phyloP scores from a whole-genome alignment of 1,140 invertebrate genomes.

The Megathymus violae region DNA sequence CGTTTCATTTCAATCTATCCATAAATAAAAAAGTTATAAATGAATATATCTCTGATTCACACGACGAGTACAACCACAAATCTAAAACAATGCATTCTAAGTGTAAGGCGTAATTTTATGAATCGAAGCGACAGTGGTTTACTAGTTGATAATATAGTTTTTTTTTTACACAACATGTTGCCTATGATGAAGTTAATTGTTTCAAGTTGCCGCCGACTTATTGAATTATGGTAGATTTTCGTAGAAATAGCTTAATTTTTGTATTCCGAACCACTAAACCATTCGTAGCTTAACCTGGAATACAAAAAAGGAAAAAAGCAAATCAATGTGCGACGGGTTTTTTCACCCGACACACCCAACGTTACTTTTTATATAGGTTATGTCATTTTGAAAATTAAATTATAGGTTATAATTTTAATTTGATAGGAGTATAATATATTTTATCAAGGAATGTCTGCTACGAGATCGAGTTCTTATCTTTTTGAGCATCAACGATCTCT shows the following conservation, averaged over 20 bases:
- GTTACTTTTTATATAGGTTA: constrained; percentile 63
- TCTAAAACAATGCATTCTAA: no score
- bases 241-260: constrained; percentile 65
- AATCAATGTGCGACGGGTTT: constrained; percentile 73
- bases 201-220: constrained; percentile 7
- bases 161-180: no score
- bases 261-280: constrained; percentile 71
- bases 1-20: no score
- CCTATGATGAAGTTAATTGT: no score
- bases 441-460: constrained; percentile 61
- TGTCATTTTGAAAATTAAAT: constrained; percentile 79
- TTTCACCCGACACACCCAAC: constrained; percentile 70
- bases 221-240: constrained; percentile 66
- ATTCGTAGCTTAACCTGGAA: constrained; percentile 56
- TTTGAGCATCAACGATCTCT: constrained; percentile 30
- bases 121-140: no score
- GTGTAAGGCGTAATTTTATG: no score
- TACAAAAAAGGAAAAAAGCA: constrained; percentile 64
- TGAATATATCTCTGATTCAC: no score
- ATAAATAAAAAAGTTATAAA: no score
- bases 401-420: constrained; percentile 83
- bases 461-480: constrained; percentile 59
- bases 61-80: no score
- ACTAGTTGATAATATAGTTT: no score
- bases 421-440: constrained; percentile 79